Conservation (phyloP, 2,888 invertebrate genomes). For the Morpho achilles region DNA sequence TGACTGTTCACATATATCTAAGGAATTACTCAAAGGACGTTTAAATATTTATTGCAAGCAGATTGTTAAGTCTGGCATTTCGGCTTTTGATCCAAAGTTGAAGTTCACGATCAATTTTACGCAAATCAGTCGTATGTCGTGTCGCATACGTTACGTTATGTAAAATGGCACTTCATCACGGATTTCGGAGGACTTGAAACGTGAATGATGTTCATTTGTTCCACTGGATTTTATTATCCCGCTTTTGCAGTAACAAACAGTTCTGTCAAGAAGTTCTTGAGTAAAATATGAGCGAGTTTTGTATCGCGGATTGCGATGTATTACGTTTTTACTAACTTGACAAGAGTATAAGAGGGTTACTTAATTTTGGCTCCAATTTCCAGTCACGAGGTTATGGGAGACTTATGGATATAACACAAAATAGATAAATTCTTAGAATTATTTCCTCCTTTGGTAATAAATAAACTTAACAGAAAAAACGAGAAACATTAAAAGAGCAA, state of each 20-base stretch:
- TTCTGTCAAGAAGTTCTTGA: slow-evolving; percentile 3
- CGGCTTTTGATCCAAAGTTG: too few relatives aligned
- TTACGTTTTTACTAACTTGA: neutral
- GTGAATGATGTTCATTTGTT: slow-evolving; percentile 23
- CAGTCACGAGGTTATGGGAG: too few relatives aligned
- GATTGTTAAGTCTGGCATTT: too few relatives aligned
- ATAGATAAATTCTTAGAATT: too few relatives aligned
- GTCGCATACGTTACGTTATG: neutral
- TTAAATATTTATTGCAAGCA: too few relatives aligned
- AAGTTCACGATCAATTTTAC: neutral
- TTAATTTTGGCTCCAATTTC: neutral
- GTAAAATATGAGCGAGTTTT: slow-evolving; percentile 1
- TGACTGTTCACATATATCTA: too few relatives aligned
- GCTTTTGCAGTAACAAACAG: slow-evolving; percentile 7
- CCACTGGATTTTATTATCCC: slow-evolving; percentile 18
- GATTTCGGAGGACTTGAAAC: slow-evolving; percentile 8
- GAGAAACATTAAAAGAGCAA: too few relatives aligned
- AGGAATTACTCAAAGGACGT: too few relatives aligned
- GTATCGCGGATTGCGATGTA: neutral
- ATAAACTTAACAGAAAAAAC: too few relatives aligned
- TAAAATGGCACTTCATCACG: neutral
- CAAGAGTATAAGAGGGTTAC: neutral
- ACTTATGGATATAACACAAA: too few relatives aligned
- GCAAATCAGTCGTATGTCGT: neutral
- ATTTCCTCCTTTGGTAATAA: too few relatives aligned